phyloP scores from a whole-genome alignment of 1,140 invertebrate species.

The Tetragnatha versicolor region DNA sequence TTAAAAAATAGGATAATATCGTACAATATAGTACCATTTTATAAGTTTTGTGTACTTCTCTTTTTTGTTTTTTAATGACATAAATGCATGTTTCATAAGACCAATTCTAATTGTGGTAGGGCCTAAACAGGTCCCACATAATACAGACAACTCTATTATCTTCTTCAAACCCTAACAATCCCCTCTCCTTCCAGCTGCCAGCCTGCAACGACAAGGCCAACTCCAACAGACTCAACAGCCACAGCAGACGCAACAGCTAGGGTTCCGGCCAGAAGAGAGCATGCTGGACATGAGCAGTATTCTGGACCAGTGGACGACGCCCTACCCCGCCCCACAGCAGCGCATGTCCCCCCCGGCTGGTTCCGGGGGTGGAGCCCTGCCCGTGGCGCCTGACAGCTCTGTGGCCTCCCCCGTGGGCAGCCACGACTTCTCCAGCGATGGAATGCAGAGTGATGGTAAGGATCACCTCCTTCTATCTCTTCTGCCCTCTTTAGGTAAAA shows the following conservation, averaged over 20 bases:
- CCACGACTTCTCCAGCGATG: conserved; percentile 59
- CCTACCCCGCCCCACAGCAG: conserved; percentile 33
- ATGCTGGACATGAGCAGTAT: conserved; percentile 60
- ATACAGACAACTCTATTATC: too few relatives aligned
- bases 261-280: conserved; percentile 58
- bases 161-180: too few relatives aligned
- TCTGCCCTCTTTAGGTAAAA: too few relatives aligned
- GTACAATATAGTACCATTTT: too few relatives aligned
- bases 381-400: conserved; percentile 28
- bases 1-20: too few relatives aligned
- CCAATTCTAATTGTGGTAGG: too few relatives aligned
- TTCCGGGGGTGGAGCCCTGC: conserved; percentile 33
- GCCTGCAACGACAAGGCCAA: conserved; percentile 20
- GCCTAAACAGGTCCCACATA: too few relatives aligned
- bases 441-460: conserved; percentile 59
- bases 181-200: conserved; percentile 2
- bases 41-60: too few relatives aligned
- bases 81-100: too few relatives aligned
- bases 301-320: conserved; percentile 59
- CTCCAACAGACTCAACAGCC: background rate
- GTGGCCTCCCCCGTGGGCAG: conserved; percentile 29
- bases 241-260: background rate
- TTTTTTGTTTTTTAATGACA: too few relatives aligned
- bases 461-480: too few relatives aligned
- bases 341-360: conserved; percentile 49